phyloP scores from a whole-genome alignment of 2,888 invertebrate genomes.

The Thelaira solivaga region DNA sequence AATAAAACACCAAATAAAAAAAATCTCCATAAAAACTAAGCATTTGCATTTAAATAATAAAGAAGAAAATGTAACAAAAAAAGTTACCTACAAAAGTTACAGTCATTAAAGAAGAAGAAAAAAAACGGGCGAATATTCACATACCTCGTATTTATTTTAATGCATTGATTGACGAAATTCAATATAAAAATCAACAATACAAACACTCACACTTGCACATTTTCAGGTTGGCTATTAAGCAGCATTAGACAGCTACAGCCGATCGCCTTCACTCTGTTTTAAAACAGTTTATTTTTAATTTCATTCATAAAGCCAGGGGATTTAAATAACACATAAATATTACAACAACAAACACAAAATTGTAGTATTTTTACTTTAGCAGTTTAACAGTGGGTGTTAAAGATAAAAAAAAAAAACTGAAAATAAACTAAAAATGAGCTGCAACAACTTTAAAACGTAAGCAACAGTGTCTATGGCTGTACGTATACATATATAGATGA shows the following conservation, averaged over 20 bases:
- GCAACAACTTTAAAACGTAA: background rate
- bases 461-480: background rate
- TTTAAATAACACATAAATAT: background rate
- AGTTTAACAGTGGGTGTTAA: slow-evolving; percentile 5
- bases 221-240: slow-evolving; percentile 1
- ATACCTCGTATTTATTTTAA: background rate
- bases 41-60: slow-evolving; percentile 5
- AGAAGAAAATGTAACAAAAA: background rate
- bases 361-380: background rate
- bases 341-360: slow-evolving; percentile 10
- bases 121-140: too few relatives aligned
- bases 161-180: slow-evolving; percentile 2
- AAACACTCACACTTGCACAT: background rate
- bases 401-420: too few relatives aligned
- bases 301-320: slow-evolving; percentile 34
- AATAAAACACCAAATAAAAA: slow-evolving; percentile 43
- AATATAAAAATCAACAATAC: slow-evolving; percentile 8
- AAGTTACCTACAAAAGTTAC: background rate
- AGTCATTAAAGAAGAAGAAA: background rate
- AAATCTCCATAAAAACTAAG: slow-evolving; percentile 47
- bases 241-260: slow-evolving; percentile 15
- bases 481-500: background rate
- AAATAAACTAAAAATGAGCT: background rate
- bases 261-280: slow-evolving; percentile 38
- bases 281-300: slow-evolving; percentile 25